Percentiles rank a stretch among this genome's conserved stretches.
Evolutionary conservation across 2,888 invertebrate species (phyloP).

Genomic region (Drosophila maculinotata): DNA sequence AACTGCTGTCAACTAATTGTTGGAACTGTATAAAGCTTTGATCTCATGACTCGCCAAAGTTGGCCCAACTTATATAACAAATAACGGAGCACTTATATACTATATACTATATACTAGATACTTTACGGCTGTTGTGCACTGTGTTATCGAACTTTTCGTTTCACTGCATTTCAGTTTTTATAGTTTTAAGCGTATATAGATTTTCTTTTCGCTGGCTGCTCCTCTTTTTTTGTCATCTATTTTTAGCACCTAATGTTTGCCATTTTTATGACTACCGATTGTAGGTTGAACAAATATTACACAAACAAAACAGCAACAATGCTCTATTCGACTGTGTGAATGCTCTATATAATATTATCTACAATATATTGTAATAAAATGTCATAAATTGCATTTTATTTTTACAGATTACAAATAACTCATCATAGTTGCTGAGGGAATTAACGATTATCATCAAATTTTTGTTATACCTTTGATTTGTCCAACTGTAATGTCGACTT

Average conservation of each 20-base stretch:
- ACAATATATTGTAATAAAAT: no score
- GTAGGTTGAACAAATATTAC: neutral
- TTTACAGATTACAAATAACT: neutral
- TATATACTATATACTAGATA: neutral
- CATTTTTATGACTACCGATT: constrained; percentile 8
- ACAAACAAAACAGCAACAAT: no score
- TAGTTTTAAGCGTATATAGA: neutral
- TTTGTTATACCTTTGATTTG: no score
- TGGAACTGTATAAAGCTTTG: constrained; percentile 14
- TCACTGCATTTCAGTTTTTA: constrained; percentile 40
- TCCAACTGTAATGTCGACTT: no score
- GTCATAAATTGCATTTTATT: neutral
- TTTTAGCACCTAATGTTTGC: constrained; percentile 20
- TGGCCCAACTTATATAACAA: constrained; percentile 3
- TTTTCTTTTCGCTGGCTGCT: neutral
- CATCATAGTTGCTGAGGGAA: no score
- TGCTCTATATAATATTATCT: neutral
- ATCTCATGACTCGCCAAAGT: constrained; percentile 16
- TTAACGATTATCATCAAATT: no score
- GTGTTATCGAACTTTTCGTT: constrained; percentile 56
- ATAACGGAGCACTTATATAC: neutral
- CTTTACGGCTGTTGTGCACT: constrained; percentile 1
- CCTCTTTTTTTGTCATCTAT: constrained; percentile 1
- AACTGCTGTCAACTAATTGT: constrained; percentile 7
- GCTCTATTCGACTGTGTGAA: neutral